Base-by-base conservation (phyloP, 1,140 invertebrate species). In the Apis florea region DNA sequence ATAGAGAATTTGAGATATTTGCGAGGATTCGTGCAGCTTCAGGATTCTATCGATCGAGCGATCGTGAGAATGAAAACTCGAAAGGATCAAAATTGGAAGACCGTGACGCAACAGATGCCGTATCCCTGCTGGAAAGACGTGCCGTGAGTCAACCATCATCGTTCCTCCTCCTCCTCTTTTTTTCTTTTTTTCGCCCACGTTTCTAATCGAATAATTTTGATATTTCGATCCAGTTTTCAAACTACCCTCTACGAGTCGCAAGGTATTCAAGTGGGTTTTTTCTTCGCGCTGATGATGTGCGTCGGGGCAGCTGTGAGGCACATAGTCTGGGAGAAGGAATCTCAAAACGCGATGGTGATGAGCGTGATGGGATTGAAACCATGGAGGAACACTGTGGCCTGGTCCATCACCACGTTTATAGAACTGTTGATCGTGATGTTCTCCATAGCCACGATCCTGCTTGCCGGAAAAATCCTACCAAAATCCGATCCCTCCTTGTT, bases 321-420 rank as follows among this genome's bases (percentile, higher is more conserved):
- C 85, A 94, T 95, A 4, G 95, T 96, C 21, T 94, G 95, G 91
- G 96, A 96, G 87, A 94, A 95, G 64, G 96, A 96, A 84, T 95
- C 95, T 61, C 95, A 95, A 4, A 96, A 96, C 83, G 94, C 95
- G 3, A 95, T 95, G 95, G 95, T 96, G 0, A 95, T 96, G 95
- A 95, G 95, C 70, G 95, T 96, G 17, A 96, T 96, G 96, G 95
- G 96, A 2, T 90, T 96, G 82, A 94, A 95, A 75, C 93, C 95
- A 0, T 94, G 93, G 82, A 94, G 94, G 40, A 95, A 96, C 86
- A 95, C 95, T 13, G 80, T 95, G 53, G 95, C 95, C 40, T 96
- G 95, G 95, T 95, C 95, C 72, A 80, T 95, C 49, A 93, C 94
- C 31, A 94, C 95, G 4, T 93, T 94, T 40, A 13, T 93, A 15